phyloP scores from a whole-genome alignment of 2,113 vertebrate species.

The Eretmochelys imbricata region DNA sequence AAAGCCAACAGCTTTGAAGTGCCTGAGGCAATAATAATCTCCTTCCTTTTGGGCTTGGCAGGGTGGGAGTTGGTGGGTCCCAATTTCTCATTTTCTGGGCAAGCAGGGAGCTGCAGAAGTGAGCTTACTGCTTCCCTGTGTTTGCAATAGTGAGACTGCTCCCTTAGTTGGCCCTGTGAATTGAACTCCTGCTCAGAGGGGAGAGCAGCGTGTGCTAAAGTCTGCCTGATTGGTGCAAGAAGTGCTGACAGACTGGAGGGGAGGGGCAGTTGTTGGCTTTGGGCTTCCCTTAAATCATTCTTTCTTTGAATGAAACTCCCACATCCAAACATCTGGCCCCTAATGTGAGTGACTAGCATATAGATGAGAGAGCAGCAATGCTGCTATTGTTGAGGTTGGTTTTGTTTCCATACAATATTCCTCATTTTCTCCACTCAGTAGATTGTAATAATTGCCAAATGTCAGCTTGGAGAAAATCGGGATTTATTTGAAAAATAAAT shows the following conservation, averaged over 20 bases:
- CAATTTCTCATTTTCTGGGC: not conserved
- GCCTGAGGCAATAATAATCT: not conserved
- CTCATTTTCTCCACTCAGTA: not conserved
- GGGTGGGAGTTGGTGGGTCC: not conserved
- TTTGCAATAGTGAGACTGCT: not conserved
- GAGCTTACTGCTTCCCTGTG: not conserved
- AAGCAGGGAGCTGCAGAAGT: not conserved
- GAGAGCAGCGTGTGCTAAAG: not conserved
- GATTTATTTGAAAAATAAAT: not conserved
- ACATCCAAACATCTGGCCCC: not conserved
- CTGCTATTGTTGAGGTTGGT: not conserved
- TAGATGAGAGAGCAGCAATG: not conserved
- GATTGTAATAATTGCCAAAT: not conserved
- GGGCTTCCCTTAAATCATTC: not conserved
- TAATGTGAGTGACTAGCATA: not conserved
- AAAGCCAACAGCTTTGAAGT: not conserved
- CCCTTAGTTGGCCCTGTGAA: rapidly evolving
- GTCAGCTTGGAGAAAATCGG: not conserved
- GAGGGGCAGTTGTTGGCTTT: not conserved
- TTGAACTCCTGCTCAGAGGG: not conserved
- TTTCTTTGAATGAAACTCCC: not conserved
- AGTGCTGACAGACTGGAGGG: not conserved
- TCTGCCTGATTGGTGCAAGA: not conserved
- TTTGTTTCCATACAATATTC: not conserved
- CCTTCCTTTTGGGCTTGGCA: not conserved